Evolutionary conservation across 2,113 vertebrate genomes (phyloP).

Genomic region (Tachuris rubrigastra): DNA sequence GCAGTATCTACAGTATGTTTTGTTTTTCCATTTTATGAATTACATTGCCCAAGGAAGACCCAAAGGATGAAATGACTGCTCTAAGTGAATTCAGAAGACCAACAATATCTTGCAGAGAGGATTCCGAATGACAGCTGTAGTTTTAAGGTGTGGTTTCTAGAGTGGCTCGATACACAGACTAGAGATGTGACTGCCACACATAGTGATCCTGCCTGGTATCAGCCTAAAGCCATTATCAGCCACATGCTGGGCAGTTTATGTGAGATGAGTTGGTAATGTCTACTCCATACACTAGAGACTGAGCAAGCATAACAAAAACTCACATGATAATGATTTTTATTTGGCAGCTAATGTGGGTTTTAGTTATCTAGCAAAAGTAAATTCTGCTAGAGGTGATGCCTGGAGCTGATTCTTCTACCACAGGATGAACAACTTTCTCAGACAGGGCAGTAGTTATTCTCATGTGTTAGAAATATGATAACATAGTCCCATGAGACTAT

Average conservation of each 20-base stretch:
- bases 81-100: background rate
- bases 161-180: background rate
- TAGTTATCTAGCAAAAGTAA: background rate
- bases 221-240: background rate
- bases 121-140: background rate
- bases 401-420: background rate
- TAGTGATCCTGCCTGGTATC: background rate
- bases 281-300: background rate
- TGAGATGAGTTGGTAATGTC: background rate
- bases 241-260: background rate
- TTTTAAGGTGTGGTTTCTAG: background rate
- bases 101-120: background rate
- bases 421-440: background rate
- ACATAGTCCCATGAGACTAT: background rate
- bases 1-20: background rate
- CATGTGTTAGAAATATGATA: background rate
- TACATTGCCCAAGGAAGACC: background rate
- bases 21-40: background rate
- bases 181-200: background rate
- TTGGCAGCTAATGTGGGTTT: background rate
- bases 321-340: background rate
- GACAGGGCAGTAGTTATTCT: background rate
- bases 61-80: background rate
- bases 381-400: background rate
- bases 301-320: background rate